These are phyloP conservation scores for Hoplodrina blanda DNA, from an alignment of 2,888 invertebrate species.

Conservation along the genomic window DNA sequence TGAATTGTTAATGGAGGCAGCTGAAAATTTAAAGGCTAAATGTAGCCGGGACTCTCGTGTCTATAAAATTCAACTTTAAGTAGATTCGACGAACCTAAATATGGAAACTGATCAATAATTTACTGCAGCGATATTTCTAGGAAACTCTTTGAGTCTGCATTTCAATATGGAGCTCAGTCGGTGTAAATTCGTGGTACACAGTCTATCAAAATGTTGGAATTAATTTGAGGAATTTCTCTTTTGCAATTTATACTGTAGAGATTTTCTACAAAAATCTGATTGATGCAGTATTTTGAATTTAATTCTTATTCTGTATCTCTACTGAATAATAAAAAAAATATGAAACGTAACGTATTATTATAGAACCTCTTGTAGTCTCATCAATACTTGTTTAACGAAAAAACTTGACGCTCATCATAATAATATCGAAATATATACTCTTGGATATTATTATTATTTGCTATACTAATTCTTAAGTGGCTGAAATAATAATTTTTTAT, in stretches of 20 bases:
- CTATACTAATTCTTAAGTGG: conserved; percentile 2
- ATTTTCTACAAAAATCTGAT: not conserved
- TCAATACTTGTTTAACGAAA: not conserved
- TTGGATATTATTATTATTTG: conserved; percentile 6
- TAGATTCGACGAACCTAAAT: conserved; percentile 34
- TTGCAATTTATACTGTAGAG: not conserved
- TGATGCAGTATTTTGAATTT: not conserved
- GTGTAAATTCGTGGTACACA: not conserved
- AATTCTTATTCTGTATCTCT: not conserved
- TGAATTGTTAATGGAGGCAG: conserved; percentile 47
- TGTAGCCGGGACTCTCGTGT: conserved; percentile 30
- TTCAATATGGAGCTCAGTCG: not conserved
- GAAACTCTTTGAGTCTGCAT: conserved; percentile 9
- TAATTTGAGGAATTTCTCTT: not conserved
- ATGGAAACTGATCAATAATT: conserved; percentile 35
- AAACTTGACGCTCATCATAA: not conserved
- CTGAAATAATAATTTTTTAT: conserved; percentile 19
- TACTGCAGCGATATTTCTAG: conserved; percentile 14
- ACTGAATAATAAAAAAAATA: not conserved
- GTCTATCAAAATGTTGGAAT: not conserved
- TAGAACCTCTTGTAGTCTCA: not conserved
- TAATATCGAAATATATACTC: conserved; percentile 12
- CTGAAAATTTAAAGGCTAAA: conserved; percentile 45
- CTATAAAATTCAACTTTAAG: conserved; percentile 34
- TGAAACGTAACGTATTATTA: not conserved